These are phyloP conservation scores for Ptycholaimellus sp. DNA, from an alignment of 2,888 invertebrate genomes.

Conservation along the genomic window DNA sequence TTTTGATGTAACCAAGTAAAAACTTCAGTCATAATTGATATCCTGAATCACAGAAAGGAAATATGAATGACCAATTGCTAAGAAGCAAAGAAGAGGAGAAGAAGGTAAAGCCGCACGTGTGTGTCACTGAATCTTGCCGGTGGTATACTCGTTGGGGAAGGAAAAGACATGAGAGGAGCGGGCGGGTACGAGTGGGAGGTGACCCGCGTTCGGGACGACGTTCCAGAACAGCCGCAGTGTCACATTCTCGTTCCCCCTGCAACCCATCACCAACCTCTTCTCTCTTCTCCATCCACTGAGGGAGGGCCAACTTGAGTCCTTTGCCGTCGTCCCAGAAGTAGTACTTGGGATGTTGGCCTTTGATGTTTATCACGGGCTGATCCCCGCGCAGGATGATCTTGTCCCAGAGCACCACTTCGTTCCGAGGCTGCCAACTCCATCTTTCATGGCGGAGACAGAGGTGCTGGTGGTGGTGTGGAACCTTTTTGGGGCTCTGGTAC, in stretches of 20 bases:
- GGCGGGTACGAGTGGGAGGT: constrained; percentile 54
- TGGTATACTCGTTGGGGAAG: constrained; percentile 68
- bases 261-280: neutral
- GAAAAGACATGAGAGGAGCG: constrained; percentile 61
- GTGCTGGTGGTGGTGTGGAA: constrained; percentile 25
- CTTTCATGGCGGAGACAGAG: neutral
- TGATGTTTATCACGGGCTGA: constrained; percentile 68
- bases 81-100: no score
- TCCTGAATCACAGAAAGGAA: no score
- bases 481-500: constrained; percentile 63
- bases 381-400: constrained; percentile 83
- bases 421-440: constrained; percentile 32
- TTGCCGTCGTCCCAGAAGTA: constrained; percentile 99
- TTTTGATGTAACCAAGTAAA: no score
- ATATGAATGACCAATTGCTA: no score
- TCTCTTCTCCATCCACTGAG: neutral
- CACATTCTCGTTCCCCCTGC: constrained; percentile 69
- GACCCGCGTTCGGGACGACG: constrained; percentile 89
- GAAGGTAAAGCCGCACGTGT: no score
- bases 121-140: constrained; percentile 12
- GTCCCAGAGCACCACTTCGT: constrained; percentile 79
- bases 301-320: neutral
- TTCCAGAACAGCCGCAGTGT: constrained; percentile 88
- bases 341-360: constrained; percentile 85
- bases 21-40: no score